phyloP scores from a whole-genome alignment of 2,888 invertebrate species.

The Erpobdella octoculata region DNA sequence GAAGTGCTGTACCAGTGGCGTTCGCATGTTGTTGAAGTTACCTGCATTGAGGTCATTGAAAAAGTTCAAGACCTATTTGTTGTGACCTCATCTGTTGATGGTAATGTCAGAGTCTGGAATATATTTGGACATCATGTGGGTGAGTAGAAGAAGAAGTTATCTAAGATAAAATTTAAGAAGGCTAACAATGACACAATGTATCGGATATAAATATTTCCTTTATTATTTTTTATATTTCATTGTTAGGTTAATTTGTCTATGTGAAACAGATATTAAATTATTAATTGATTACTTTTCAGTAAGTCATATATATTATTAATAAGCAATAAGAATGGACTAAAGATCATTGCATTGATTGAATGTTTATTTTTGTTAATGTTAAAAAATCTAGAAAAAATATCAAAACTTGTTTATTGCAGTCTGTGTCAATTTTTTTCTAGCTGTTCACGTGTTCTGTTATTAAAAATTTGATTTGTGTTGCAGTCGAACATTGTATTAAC shows the following conservation, averaged over 20 bases:
- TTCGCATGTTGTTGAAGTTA: not conserved
- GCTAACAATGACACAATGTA: no score
- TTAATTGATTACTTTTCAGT: no score
- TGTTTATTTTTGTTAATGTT: not conserved
- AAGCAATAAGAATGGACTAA: no score
- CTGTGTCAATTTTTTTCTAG: no score
- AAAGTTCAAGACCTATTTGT: constrained; percentile 46
- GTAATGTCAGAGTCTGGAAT: constrained; percentile 52
- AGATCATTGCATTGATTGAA: not conserved
- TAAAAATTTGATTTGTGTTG: no score
- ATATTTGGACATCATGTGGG: constrained; percentile 51
- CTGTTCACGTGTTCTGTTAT: no score
- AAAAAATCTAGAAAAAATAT: no score
- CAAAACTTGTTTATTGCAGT: no score
- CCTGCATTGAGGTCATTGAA: not conserved
- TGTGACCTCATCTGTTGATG: constrained; percentile 49
- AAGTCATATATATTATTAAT: no score
- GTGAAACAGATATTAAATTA: not conserved
- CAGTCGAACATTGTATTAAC: not conserved
- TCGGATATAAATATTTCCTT: no score
- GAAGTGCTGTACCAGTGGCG: constrained; percentile 5
- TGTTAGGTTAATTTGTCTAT: not conserved
- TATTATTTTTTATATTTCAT: no score
- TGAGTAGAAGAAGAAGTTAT: constrained; percentile 36
- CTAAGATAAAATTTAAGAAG: no score